These are phyloP conservation scores for Discoglossus pictus DNA, from an alignment of 2,797 vertebrate species.

Conservation along the genomic window DNA sequence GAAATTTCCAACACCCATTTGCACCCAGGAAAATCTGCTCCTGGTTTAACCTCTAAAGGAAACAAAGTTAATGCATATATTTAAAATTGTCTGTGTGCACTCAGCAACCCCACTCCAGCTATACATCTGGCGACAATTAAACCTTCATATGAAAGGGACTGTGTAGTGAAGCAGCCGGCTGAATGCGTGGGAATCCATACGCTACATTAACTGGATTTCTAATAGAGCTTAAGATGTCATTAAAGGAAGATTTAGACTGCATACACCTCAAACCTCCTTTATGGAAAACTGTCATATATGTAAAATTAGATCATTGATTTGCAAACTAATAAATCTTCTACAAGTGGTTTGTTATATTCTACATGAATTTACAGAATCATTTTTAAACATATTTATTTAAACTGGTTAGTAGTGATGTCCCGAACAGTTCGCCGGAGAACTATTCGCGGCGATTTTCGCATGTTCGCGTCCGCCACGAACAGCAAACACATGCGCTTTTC, in stretches of 20 bases:
- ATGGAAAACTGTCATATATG: constrained; percentile 33
- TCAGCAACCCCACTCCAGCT: constrained; percentile 29
- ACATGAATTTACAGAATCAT: constrained; percentile 15
- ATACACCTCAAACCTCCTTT: constrained; percentile 42
- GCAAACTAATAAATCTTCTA: constrained; percentile 25
- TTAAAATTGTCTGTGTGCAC: constrained; percentile 7
- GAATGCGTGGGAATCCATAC: constrained; percentile 1
- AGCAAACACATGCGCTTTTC: too few species aligned
- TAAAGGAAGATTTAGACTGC: constrained; percentile 49
- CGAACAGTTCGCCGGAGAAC: too few species aligned
- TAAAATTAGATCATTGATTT: constrained; percentile 17
- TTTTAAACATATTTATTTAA: too few species aligned
- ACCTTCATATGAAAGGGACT: constrained; percentile 52
- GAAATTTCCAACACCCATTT: not conserved
- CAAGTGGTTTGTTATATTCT: constrained; percentile 19
- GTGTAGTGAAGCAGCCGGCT: constrained; percentile 50
- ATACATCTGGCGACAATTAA: constrained; percentile 59
- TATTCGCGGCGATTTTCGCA: too few species aligned
- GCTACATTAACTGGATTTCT: constrained; percentile 52
- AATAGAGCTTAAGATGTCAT: constrained; percentile 50
- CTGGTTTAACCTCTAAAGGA: not conserved
- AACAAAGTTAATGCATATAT: not conserved
- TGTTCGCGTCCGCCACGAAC: too few species aligned
- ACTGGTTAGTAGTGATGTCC: too few species aligned
- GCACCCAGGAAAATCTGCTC: not conserved